Evolutionary conservation across 2,888 invertebrate genomes (phyloP).

Genomic region (Drosophila borborema): DNA sequence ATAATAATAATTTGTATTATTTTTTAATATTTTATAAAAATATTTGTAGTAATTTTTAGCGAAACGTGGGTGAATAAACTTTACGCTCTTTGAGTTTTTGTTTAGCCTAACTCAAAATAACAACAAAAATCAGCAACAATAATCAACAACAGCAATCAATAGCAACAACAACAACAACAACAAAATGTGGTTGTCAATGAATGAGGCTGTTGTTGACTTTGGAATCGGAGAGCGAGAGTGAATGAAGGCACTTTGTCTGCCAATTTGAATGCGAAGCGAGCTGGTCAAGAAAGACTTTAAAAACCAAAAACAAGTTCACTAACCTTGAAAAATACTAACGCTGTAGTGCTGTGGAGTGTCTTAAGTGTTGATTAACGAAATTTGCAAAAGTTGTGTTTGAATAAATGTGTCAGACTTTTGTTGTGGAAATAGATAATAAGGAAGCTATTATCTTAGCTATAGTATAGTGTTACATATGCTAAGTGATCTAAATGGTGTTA

Average conservation of each 20-base stretch:
- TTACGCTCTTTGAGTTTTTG: constrained; percentile 48
- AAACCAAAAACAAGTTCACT: constrained; percentile 22
- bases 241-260: constrained; percentile 39
- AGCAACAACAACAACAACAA: constrained; percentile 22
- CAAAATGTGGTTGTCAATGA: constrained; percentile 71
- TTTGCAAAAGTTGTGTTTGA: neutral
- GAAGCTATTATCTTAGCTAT: neutral
- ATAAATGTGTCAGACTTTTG: neutral
- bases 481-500: neutral
- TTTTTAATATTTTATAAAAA: constrained; percentile 21
- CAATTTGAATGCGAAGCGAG: constrained; percentile 18
- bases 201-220: constrained; percentile 71
- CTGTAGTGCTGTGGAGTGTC: constrained; percentile 19
- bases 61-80: constrained; percentile 76
- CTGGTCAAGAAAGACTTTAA: constrained; percentile 38
- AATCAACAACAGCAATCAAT: constrained; percentile 22
- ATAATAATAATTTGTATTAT: constrained; percentile 8
- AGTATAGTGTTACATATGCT: neutral
- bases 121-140: constrained; percentile 2
- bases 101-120: constrained; percentile 21
- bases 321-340: constrained; percentile 52
- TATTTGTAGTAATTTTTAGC: constrained; percentile 38
- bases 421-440: neutral
- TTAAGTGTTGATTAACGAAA: neutral
- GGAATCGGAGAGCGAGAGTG: constrained; percentile 65